These are phyloP conservation scores for Micromys minutus DNA, from an alignment of 2,113 vertebrate species.

Conservation along the genomic window DNA sequence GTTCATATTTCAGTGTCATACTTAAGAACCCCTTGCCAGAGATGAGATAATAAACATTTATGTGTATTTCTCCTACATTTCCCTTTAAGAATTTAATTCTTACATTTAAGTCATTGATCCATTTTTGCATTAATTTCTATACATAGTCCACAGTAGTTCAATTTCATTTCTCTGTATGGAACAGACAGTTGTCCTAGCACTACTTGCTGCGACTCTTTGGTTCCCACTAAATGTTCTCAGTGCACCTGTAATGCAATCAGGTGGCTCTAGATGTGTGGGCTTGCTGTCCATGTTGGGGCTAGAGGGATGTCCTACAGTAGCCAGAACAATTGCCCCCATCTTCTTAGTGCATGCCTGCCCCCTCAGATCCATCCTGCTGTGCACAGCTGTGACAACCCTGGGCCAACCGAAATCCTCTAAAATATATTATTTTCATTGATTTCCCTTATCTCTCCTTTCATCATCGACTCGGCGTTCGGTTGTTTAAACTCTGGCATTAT, in stretches of 20 bases:
- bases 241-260: background rate
- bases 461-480: background rate
- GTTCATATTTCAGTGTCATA: background rate
- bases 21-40: background rate
- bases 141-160: background rate
- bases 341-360: background rate
- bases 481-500: background rate
- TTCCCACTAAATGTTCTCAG: background rate
- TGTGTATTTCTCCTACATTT: background rate
- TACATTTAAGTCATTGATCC: background rate
- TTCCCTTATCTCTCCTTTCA: background rate
- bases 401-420: background rate
- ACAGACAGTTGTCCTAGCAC: background rate
- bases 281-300: background rate
- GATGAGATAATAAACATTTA: background rate
- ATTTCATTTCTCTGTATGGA: background rate
- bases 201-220: background rate
- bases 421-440: background rate
- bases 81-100: background rate
- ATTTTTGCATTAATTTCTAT: background rate
- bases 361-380: background rate
- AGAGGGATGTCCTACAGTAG: background rate
- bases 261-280: background rate
- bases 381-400: background rate
- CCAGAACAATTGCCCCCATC: background rate